A percentile compares a stretch with the other conserved stretches of the same genome.
These are phyloP conservation scores for Montipora capricornis DNA, from an alignment of 64 coral and sea anemone species.

Conservation along the genomic window DNA sequence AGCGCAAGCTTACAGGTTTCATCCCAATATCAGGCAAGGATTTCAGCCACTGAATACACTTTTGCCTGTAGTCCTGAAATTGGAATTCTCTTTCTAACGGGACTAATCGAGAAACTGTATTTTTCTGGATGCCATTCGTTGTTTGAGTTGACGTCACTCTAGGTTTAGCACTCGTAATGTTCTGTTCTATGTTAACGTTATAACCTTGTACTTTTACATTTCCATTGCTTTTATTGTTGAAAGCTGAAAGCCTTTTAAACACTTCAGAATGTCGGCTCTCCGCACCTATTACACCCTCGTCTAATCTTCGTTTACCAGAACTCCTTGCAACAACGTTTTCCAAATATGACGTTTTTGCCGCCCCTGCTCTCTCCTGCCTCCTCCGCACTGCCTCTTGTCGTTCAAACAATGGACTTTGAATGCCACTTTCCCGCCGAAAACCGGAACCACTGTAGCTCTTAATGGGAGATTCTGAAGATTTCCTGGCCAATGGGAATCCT, in stretches of 20 bases:
- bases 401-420: background rate
- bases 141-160: background rate
- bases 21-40: constrained; percentile 5
- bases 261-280: background rate
- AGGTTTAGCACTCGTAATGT: background rate
- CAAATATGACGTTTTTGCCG: background rate
- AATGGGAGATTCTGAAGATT: background rate
- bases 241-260: background rate
- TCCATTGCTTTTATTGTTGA: background rate
- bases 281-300: background rate
- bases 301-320: background rate
- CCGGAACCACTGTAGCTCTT: background rate
- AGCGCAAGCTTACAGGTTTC: background rate
- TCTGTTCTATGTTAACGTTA: background rate
- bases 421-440: constrained; percentile 11
- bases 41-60: constrained; percentile 46
- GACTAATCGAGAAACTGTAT: background rate
- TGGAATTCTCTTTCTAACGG: background rate
- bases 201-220: background rate
- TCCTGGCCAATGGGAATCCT: background rate
- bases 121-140: background rate
- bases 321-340: background rate
- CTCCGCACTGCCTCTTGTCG: background rate
- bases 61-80: constrained; percentile 41
- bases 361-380: background rate